Base-by-base conservation (phyloP, 92 coral and sea anemone species). In the Metridium senile region DNA sequence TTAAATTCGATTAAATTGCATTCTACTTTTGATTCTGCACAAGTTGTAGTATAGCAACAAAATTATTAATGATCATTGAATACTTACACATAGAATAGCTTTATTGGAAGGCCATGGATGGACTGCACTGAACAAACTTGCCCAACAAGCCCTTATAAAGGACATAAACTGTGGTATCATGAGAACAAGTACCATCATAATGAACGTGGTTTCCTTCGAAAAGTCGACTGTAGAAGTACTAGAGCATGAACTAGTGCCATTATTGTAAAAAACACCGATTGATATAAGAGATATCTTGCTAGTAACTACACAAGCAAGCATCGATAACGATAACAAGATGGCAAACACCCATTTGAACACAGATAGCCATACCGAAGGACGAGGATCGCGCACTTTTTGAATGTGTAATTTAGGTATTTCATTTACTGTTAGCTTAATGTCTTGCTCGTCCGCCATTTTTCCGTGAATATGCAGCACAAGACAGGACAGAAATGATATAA, bases 111-210 rank as follows among this genome's bases (percentile, higher is more conserved):
- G 99, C 89, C 97, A 93, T 11, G 88, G 90, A 56, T 84, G 93
- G 33, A 54, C 80, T 28, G 58, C 70, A 46, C 84, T 79, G 31
- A 87, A 75, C 33, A 77, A 77, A 17, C 92, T 88, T 0, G 65
- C 74, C 87, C 93, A 85, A 23, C 81, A 76, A 7, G 93, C 73
- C 17, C 70, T 49, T 23, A 92, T 52, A 66, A 95, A 78, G 3
- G 89, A 69, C 26, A 84, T 39, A 9, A 71, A 79, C 78, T 89
- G 93, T 16, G 99, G 99, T 17, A 95, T 82, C 91, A 95, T 89
- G 19, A 94, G 58, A 1, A 82, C 77, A 9, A 94, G 59, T 9
- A 89, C 87, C 68, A 91, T 57, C 93, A 94, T 86, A n/a, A 94
- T 86, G 23, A 91, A 91, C 1, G 84, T 73, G 20, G 94, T 84